Conservation (phyloP, 2,113 vertebrate genomes). For the Peromyscus leucopus region DNA sequence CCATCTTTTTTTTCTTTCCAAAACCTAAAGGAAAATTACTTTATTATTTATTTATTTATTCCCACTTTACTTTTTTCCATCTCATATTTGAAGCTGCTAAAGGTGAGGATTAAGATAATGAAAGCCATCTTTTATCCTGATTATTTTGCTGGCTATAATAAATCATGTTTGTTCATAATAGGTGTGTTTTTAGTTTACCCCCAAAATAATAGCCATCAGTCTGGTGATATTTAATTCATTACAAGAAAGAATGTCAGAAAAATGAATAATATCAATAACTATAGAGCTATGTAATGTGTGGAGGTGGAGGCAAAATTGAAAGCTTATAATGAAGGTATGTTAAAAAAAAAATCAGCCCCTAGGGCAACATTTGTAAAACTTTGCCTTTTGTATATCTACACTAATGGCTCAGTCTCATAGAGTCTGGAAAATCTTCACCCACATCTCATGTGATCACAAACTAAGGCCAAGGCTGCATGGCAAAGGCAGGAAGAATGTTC, state of each 20-base stretch:
- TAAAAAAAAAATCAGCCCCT: background rate
- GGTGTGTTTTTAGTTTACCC: conserved; percentile 41
- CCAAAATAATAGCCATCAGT: conserved; percentile 39
- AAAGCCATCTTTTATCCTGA: conserved; percentile 70
- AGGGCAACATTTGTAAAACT: background rate
- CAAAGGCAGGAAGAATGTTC: background rate
- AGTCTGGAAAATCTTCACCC: background rate
- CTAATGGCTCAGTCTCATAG: background rate
- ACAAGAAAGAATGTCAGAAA: conserved; percentile 16
- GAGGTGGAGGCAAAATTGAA: background rate
- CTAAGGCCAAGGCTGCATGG: background rate
- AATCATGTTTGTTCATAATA: conserved; percentile 59
- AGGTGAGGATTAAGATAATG: conserved; percentile 66
- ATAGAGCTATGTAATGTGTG: background rate
- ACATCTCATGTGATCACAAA: background rate
- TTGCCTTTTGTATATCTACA: background rate
- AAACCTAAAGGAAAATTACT: conserved; percentile 69
- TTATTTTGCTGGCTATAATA: conserved; percentile 38
- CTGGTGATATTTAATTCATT: conserved; percentile 56
- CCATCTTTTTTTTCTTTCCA: conserved; percentile 41
- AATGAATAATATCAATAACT: conserved; percentile 24
- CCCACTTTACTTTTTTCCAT: background rate
- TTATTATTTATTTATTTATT: conserved; percentile 75
- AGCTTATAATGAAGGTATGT: background rate
- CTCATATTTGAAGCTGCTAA: conserved; percentile 18